Percentiles rank a stretch among this genome's conserved stretches.
phyloP scores from a whole-genome alignment of 2,888 invertebrate species.

The Linyphia triangularis region DNA sequence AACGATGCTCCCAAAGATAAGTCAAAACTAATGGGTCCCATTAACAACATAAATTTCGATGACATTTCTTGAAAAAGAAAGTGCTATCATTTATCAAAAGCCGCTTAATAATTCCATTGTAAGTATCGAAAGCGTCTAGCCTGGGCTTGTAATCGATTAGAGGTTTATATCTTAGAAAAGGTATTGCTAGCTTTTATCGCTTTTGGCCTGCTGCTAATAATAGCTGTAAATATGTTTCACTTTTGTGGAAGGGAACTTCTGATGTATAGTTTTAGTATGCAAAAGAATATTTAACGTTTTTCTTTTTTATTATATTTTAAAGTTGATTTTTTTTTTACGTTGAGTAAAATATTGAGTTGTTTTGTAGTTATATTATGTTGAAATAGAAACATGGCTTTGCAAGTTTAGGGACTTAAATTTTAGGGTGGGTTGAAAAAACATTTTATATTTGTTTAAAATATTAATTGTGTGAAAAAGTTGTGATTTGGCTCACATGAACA shows the following conservation, averaged over 20 bases:
- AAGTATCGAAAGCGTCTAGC: conserved; percentile 22
- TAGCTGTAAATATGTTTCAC: conserved; percentile 20
- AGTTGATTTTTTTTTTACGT: too few relatives aligned
- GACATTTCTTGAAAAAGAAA: conserved; percentile 25
- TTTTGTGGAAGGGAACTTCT: neutral
- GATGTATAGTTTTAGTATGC: neutral
- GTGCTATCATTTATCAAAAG: conserved; percentile 30
- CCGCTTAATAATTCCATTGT: conserved; percentile 47
- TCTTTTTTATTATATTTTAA: too few relatives aligned
- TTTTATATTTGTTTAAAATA: too few relatives aligned
- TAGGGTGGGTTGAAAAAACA: too few relatives aligned
- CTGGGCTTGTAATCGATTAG: conserved; percentile 20
- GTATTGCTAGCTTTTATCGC: conserved; percentile 31
- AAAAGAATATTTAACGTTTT: neutral
- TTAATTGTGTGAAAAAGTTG: too few relatives aligned
- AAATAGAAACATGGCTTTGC: too few relatives aligned
- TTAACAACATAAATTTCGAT: conserved; percentile 33
- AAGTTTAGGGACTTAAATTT: too few relatives aligned
- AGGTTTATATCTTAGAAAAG: conserved; percentile 18
- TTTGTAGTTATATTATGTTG: too few relatives aligned
- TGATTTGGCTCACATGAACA: too few relatives aligned
- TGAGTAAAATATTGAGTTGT: too few relatives aligned
- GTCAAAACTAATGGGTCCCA: conserved; percentile 7
- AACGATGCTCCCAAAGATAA: neutral
- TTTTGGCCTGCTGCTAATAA: conserved; percentile 4